Conservation (phyloP, 2,113 vertebrate species). For the Leiothrix lutea region DNA sequence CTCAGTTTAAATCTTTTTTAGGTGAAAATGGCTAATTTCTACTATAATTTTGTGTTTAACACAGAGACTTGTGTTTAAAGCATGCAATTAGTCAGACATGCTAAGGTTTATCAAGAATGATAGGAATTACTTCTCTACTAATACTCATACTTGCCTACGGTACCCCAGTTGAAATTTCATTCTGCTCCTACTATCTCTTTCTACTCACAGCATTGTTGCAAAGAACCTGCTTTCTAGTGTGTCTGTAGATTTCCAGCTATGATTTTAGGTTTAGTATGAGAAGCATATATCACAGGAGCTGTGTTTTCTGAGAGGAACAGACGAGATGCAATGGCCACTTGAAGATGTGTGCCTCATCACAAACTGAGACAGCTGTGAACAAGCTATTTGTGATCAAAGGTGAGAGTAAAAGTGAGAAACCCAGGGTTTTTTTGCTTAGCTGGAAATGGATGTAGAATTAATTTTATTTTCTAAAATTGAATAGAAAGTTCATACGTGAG, state of each 20-base stretch:
- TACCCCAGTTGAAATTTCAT: background rate
- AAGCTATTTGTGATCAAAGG: background rate
- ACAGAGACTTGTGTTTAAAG: background rate
- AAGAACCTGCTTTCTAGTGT: background rate
- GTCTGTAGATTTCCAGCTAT: background rate
- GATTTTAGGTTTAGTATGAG: background rate
- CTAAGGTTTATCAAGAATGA: background rate
- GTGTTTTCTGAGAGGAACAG: background rate
- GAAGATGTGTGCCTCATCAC: background rate
- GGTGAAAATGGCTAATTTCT: background rate
- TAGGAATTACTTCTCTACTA: background rate
- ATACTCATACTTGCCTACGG: background rate
- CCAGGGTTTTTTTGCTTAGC: background rate
- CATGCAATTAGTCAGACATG: background rate
- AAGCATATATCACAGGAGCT: background rate
- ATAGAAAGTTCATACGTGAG: background rate
- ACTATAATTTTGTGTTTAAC: background rate
- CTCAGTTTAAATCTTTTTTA: background rate
- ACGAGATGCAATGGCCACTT: background rate
- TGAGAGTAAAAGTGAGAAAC: background rate
- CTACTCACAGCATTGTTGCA: background rate
- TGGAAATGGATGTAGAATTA: background rate
- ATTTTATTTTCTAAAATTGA: background rate
- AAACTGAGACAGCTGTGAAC: background rate
- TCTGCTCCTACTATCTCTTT: background rate